A percentile compares a stretch with the other conserved stretches of the same genome.
phyloP scores from a whole-genome alignment of 2,113 vertebrate genomes.

The Desmodus rotundus region DNA sequence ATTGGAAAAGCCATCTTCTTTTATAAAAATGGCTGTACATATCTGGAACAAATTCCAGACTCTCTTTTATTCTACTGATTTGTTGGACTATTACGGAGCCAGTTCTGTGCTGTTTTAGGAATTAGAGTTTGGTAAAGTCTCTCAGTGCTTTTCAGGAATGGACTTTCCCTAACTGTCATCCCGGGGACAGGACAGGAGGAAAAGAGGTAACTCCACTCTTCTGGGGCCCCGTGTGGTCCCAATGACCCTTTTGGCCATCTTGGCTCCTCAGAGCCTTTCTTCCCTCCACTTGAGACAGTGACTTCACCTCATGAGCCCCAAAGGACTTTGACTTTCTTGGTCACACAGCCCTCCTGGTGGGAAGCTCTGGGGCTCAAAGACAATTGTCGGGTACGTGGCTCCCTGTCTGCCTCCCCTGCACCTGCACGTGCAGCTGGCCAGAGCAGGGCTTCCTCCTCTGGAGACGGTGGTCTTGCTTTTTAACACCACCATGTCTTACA shows the following conservation, averaged over 20 bases:
- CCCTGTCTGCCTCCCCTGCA: not conserved
- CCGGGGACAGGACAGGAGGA: not conserved
- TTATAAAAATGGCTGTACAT: not conserved
- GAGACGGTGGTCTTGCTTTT: not conserved
- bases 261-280: rapidly evolving
- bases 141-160: not conserved
- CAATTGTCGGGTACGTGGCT: rapidly evolving
- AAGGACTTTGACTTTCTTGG: not conserved
- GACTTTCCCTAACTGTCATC: not conserved
- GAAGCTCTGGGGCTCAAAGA: not conserved
- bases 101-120: not conserved
- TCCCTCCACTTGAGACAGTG: not conserved
- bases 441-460: not conserved
- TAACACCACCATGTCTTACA: rapidly evolving
- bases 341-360: not conserved
- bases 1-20: not conserved
- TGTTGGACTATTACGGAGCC: not conserved
- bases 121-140: not conserved
- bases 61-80: not conserved
- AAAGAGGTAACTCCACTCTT: rapidly evolving
- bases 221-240: no score
- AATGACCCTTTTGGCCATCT: not conserved
- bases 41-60: not conserved
- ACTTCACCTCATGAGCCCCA: not conserved
- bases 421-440: not conserved